Percentiles rank a stretch among this genome's conserved stretches.
phyloP scores from a whole-genome alignment of 2,888 invertebrate genomes.

The Cataglyphis altisquamis region DNA sequence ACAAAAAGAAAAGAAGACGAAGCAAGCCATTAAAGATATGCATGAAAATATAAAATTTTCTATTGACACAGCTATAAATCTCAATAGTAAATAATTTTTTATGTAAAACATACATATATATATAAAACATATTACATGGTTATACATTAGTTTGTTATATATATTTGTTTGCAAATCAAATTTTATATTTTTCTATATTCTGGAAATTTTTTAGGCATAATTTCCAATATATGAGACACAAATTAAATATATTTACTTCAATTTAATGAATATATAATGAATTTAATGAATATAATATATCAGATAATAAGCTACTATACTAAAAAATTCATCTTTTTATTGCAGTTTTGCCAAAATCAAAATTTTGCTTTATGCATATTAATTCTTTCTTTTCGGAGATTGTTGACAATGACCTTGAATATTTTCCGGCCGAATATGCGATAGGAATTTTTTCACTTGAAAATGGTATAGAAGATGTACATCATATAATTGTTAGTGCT shows the following conservation, averaged over 20 bases:
- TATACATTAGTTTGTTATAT: no score
- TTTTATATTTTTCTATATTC: background rate
- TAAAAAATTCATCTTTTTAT: constrained; percentile 32
- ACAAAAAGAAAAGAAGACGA: constrained; percentile 59
- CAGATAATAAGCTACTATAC: background rate
- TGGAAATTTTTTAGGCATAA: background rate
- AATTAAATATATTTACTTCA: background rate
- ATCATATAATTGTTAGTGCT: constrained; percentile 85
- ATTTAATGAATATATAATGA: background rate
- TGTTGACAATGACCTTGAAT: constrained; percentile 71
- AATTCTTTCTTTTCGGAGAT: constrained; percentile 80
- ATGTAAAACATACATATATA: background rate
- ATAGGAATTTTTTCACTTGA: constrained; percentile 86
- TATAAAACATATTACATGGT: background rate
- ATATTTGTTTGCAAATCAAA: background rate
- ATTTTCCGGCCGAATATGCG: constrained; percentile 87
- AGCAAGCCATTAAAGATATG: constrained; percentile 76
- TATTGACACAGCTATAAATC: constrained; percentile 61
- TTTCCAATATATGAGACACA: background rate
- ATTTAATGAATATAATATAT: background rate
- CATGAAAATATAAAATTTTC: constrained; percentile 71
- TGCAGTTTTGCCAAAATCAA: constrained; percentile 74
- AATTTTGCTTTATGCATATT: constrained; percentile 83
- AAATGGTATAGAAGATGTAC: constrained; percentile 83
- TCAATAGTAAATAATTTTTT: constrained; percentile 65